Evolutionary conservation across 2,888 invertebrate species (phyloP).

Genomic region (Leistus spinibarbis): DNA sequence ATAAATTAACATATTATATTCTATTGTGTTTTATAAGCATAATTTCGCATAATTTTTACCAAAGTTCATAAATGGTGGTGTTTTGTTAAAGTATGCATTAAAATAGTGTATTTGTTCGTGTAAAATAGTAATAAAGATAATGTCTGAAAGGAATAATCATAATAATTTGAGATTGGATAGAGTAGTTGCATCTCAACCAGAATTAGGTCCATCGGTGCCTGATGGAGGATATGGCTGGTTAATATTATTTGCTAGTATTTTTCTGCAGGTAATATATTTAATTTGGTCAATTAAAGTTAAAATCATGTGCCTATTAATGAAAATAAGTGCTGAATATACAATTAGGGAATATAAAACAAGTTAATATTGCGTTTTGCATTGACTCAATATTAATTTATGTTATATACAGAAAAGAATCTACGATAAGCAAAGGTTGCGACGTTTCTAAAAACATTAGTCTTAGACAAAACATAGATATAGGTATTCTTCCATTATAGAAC

Average conservation of each 20-base stretch:
- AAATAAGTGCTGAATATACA: too few relatives aligned
- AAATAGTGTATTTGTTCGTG: background rate
- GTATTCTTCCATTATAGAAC: too few relatives aligned
- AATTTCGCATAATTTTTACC: background rate
- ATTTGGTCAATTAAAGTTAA: too few relatives aligned
- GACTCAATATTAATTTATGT: too few relatives aligned
- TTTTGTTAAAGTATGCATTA: background rate
- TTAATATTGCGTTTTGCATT: too few relatives aligned
- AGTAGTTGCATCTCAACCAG: constrained; percentile 67
- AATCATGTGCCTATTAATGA: too few relatives aligned
- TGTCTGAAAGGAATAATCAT: background rate
- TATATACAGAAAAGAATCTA: too few relatives aligned
- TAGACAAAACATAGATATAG: too few relatives aligned
- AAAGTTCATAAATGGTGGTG: background rate
- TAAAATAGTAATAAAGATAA: background rate
- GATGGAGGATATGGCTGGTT: constrained; percentile 74
- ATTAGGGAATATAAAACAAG: too few relatives aligned
- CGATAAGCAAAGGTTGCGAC: background rate
- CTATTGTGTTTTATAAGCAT: background rate
- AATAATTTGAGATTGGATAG: constrained; percentile 58
- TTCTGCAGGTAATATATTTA: constrained; percentile 58
- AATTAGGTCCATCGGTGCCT: constrained; percentile 69
- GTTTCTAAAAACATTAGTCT: background rate
- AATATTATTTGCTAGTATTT: constrained; percentile 63
- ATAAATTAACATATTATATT: background rate